phyloP scores from a whole-genome alignment of 2,113 vertebrate species.

The Notothenia rossii region DNA sequence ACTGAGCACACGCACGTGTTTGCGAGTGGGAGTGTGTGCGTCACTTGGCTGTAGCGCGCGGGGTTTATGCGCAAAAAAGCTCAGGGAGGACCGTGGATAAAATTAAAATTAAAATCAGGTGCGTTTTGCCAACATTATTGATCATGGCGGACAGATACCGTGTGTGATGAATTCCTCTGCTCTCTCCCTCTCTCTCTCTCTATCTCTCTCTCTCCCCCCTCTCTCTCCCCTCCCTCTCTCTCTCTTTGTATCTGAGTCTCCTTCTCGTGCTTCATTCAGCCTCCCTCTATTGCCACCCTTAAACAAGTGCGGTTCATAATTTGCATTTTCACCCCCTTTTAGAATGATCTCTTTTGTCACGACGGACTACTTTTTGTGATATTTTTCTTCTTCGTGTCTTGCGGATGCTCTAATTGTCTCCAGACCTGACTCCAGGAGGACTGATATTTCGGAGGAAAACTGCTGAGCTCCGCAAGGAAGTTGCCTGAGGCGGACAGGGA shows the following conservation, averaged over 20 bases:
- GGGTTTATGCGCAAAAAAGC: slow-evolving; percentile 42
- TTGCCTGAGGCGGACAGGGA: slow-evolving; percentile 73
- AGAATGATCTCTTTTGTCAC: slow-evolving; percentile 27
- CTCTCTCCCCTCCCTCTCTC: neutral
- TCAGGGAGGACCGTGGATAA: slow-evolving; percentile 32
- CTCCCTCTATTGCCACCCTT: slow-evolving; percentile 55
- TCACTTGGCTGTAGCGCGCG: slow-evolving; percentile 72
- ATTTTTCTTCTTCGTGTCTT: neutral
- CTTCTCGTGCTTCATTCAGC: slow-evolving; percentile 68
- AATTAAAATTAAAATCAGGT: slow-evolving; percentile 62
- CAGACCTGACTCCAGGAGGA: slow-evolving; percentile 37
- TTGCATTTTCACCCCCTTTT: neutral
- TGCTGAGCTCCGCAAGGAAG: slow-evolving; percentile 82
- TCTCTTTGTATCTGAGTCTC: slow-evolving; percentile 42
- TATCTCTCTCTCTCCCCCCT: neutral
- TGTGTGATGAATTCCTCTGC: slow-evolving; percentile 69
- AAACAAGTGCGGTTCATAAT: slow-evolving; percentile 56
- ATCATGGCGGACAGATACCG: slow-evolving; percentile 51
- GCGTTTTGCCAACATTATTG: slow-evolving; percentile 63
- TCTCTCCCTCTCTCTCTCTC: slow-evolving; percentile 21
- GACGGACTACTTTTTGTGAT: slow-evolving; percentile 53
- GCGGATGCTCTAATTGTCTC: slow-evolving; percentile 34
- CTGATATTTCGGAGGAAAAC: slow-evolving; percentile 40
- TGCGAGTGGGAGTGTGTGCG: slow-evolving; percentile 48
- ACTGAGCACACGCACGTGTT: slow-evolving; percentile 17